These are phyloP conservation scores for Epistrophe eligans DNA, from an alignment of 2,888 invertebrate genomes.

Conservation along the genomic window DNA sequence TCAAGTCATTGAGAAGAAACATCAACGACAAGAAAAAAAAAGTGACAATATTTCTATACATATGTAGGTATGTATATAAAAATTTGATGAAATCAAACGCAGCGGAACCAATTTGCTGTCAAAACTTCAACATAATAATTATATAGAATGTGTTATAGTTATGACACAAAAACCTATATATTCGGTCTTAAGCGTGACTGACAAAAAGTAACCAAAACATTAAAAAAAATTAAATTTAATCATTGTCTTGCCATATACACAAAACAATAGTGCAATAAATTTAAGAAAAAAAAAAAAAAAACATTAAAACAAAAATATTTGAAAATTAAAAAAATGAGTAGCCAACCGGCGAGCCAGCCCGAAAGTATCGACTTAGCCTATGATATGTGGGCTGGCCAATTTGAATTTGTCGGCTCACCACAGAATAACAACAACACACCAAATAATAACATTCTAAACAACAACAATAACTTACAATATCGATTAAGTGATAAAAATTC, in stretches of 20 bases:
- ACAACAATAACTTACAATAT: conserved; percentile 74
- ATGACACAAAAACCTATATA: conserved; percentile 62
- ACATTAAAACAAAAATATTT: conserved; percentile 17
- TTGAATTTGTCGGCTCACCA: conserved; percentile 90
- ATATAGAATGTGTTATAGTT: conserved; percentile 57
- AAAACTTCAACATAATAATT: conserved; percentile 40
- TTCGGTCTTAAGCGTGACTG: conserved; percentile 54
- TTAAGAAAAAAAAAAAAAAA: conserved; percentile 21
- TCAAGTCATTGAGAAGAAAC: conserved; percentile 28
- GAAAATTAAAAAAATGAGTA: conserved; percentile 81
- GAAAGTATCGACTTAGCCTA: conserved; percentile 90
- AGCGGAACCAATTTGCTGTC: conserved; percentile 59
- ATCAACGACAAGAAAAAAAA: not conserved
- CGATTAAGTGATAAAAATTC: conserved; percentile 80
- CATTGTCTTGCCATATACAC: conserved; percentile 53
- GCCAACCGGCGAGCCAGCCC: conserved; percentile 84
- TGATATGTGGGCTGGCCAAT: conserved; percentile 95
- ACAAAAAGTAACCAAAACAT: conserved; percentile 38
- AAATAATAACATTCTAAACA: conserved; percentile 45
- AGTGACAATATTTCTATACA: conserved; percentile 37
- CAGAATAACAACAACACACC: conserved; percentile 74
- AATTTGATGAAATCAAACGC: conserved; percentile 57
- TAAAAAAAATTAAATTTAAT: conserved; percentile 1
- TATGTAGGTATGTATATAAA: not conserved
- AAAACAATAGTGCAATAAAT: conserved; percentile 7